A percentile compares a stretch with the other conserved stretches of the same genome.
Evolutionary conservation across 2,888 invertebrate genomes (phyloP).

Genomic region (Rhogogaster chlorosoma): DNA sequence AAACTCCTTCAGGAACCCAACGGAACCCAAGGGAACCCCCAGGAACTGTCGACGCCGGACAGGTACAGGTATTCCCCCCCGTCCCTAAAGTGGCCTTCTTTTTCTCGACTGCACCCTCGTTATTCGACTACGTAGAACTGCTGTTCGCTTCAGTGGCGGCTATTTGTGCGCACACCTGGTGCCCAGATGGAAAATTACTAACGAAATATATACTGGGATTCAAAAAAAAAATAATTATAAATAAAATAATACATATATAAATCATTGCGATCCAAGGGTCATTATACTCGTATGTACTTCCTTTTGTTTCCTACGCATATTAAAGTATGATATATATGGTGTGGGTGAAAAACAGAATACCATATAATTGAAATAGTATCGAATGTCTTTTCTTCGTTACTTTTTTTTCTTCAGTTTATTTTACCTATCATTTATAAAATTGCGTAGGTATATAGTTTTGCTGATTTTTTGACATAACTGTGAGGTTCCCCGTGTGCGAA

Average conservation of each 20-base stretch:
- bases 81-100: not conserved
- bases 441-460: not conserved
- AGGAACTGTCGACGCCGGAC: constrained; percentile 29
- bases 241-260: not conserved
- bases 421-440: not conserved
- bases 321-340: too few relatives aligned
- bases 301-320: not conserved
- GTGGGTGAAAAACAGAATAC: too few relatives aligned
- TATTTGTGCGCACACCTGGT: not conserved
- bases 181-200: not conserved
- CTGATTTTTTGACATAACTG: not conserved
- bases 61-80: constrained; percentile 13
- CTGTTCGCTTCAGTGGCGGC: constrained; percentile 22
- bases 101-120: not conserved
- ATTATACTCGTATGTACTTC: not conserved
- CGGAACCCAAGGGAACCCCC: constrained; percentile 5
- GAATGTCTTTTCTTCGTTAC: too few relatives aligned
- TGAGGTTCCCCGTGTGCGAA: not conserved
- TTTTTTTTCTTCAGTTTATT: too few relatives aligned
- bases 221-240: not conserved
- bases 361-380: too few relatives aligned
- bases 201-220: not conserved
- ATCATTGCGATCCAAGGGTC: not conserved
- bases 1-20: not conserved
- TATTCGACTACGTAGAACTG: constrained; percentile 7